phyloP scores from a whole-genome alignment of 2,888 invertebrate species.

The Cantharis nigra region DNA sequence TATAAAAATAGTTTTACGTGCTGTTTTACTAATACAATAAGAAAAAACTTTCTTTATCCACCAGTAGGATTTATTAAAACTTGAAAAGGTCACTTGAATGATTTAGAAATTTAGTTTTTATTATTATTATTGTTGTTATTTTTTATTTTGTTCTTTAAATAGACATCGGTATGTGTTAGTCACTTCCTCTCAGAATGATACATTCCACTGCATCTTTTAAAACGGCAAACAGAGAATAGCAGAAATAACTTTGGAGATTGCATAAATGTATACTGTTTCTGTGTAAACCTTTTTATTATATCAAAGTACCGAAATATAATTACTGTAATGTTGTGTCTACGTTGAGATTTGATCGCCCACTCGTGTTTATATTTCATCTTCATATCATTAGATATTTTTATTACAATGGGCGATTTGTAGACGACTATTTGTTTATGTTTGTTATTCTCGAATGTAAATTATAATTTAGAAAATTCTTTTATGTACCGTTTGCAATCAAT shows the following conservation, averaged over 20 bases:
- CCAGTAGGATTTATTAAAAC: not conserved
- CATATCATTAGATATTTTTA: not conserved
- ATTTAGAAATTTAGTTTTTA: not conserved
- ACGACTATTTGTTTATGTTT: not conserved
- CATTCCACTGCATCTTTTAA: slow-evolving; percentile 11
- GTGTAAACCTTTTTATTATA: not conserved
- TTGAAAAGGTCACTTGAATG: not conserved
- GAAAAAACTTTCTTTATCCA: not conserved
- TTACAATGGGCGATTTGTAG: not conserved
- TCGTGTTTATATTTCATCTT: not conserved
- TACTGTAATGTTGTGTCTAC: not conserved
- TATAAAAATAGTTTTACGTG: not conserved
- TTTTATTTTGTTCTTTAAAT: slow-evolving; percentile 19
- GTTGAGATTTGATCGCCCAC: not conserved
- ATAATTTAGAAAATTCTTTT: not conserved
- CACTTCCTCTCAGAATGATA: slow-evolving; percentile 19
- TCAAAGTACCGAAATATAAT: not conserved
- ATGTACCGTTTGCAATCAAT: not conserved
- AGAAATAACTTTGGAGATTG: not conserved
- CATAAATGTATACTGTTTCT: not conserved
- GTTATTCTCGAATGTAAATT: not conserved
- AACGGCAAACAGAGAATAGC: not conserved
- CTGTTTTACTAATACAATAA: not conserved
- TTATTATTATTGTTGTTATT: slow-evolving; percentile 7
- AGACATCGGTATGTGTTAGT: slow-evolving; percentile 23